Conservation (phyloP, 2,113 vertebrate species). For the Pyrgilauda ruficollis region DNA sequence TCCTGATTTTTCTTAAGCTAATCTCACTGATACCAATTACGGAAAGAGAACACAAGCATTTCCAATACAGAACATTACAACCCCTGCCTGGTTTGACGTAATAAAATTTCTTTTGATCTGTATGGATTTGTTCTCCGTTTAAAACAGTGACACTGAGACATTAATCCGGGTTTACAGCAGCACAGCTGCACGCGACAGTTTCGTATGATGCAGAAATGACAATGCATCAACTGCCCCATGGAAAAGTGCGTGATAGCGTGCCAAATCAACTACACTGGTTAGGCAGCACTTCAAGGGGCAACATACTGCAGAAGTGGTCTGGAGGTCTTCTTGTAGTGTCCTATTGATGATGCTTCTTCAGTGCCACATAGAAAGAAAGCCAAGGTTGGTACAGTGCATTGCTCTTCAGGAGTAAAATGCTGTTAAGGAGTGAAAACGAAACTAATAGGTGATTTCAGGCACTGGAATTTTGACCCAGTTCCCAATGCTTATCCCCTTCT, state of each 20-base stretch:
- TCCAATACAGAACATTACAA: not conserved
- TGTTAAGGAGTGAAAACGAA: not conserved
- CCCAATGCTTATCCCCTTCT: not conserved
- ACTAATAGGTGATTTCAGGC: not conserved
- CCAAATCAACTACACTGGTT: not conserved
- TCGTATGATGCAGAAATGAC: not conserved
- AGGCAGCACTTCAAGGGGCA: not conserved
- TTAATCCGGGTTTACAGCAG: not conserved
- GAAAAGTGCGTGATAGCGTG: not conserved
- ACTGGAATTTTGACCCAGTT: not conserved
- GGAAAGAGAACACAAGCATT: not conserved
- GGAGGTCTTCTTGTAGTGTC: not conserved
- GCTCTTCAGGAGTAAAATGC: not conserved
- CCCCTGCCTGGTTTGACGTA: not conserved
- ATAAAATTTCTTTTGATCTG: not conserved
- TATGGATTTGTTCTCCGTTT: not conserved
- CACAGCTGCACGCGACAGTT: not conserved
- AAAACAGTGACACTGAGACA: not conserved
- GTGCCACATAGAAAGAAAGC: not conserved
- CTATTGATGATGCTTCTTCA: not conserved
- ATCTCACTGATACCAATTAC: not conserved
- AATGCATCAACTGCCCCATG: not conserved
- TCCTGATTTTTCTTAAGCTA: constrained; percentile 6
- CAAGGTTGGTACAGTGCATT: rapidly evolving
- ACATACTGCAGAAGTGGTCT: not conserved